phyloP scores from a whole-genome alignment of 2,113 vertebrate genomes.

The Psephotus haematonotus region DNA sequence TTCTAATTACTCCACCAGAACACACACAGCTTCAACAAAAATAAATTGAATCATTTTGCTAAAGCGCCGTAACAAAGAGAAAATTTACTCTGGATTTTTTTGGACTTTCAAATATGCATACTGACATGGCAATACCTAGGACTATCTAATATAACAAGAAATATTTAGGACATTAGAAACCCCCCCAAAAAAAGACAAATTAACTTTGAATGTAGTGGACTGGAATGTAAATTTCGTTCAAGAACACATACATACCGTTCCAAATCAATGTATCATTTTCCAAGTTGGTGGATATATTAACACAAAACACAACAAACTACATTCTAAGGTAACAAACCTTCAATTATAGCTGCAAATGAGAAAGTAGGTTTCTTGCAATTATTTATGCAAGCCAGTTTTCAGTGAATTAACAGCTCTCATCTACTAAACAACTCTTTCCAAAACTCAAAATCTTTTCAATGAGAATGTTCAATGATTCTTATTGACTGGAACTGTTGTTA shows the following conservation, averaged over 20 bases:
- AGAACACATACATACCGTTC: background rate
- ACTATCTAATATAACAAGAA: background rate
- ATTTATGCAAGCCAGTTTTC: background rate
- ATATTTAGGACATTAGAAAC: background rate
- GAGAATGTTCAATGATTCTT: background rate
- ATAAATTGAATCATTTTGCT: background rate
- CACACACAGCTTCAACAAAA: background rate
- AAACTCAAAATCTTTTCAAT: background rate
- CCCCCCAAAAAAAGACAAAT: background rate
- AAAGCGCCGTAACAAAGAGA: background rate
- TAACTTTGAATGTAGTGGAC: background rate
- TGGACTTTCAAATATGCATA: background rate
- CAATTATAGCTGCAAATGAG: background rate
- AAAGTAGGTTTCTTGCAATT: background rate
- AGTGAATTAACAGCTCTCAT: background rate
- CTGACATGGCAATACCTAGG: background rate
- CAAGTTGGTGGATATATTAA: no score
- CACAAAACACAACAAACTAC: background rate
- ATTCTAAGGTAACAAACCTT: background rate
- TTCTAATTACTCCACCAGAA: background rate
- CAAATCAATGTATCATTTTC: no score
- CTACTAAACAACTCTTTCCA: background rate
- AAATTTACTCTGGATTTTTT: background rate
- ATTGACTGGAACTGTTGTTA: background rate
- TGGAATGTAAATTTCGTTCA: background rate